Percentiles rank a stretch among this genome's conserved stretches.
Evolutionary conservation across 2,113 vertebrate genomes (phyloP).

Genomic region (Scalopus aquaticus): DNA sequence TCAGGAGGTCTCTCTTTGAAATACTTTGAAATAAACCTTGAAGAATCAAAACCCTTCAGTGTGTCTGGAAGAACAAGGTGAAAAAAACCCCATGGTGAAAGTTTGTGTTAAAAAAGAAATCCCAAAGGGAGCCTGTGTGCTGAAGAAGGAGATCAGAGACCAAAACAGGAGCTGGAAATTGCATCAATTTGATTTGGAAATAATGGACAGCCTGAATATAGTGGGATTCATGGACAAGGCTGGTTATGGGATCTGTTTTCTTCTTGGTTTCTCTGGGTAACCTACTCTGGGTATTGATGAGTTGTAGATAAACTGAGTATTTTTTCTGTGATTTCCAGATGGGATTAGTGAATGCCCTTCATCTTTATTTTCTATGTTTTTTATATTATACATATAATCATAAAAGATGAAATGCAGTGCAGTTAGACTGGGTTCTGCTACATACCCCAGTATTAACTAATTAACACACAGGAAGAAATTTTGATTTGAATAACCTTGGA

Average conservation of each 20-base stretch:
- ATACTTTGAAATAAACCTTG: slow-evolving; percentile 76
- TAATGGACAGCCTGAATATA: background rate
- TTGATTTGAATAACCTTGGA: background rate
- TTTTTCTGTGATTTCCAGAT: background rate
- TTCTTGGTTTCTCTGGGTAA: background rate
- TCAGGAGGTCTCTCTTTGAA: slow-evolving; percentile 73
- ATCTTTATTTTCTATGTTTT: slow-evolving; percentile 18
- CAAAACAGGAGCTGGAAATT: slow-evolving; percentile 59
- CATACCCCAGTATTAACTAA: background rate
- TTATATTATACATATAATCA: background rate
- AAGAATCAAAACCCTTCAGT: slow-evolving; percentile 76
- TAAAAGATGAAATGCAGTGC: background rate
- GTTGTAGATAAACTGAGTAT: background rate
- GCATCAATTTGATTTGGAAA: slow-evolving; percentile 28
- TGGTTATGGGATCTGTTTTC: background rate
- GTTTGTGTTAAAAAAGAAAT: slow-evolving; percentile 71
- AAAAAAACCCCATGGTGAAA: slow-evolving; percentile 56
- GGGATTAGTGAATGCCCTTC: background rate
- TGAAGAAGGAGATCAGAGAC: slow-evolving; percentile 62
- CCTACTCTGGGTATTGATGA: background rate
- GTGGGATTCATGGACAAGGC: background rate
- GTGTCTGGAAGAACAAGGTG: slow-evolving; percentile 74
- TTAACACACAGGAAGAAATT: background rate
- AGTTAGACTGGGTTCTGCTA: background rate
- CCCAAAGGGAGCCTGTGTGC: slow-evolving; percentile 62